Percentiles rank a stretch among this genome's conserved stretches.
These are phyloP conservation scores for Trachelus tabidus DNA, from an alignment of 2,888 invertebrate species.

Conservation along the genomic window DNA sequence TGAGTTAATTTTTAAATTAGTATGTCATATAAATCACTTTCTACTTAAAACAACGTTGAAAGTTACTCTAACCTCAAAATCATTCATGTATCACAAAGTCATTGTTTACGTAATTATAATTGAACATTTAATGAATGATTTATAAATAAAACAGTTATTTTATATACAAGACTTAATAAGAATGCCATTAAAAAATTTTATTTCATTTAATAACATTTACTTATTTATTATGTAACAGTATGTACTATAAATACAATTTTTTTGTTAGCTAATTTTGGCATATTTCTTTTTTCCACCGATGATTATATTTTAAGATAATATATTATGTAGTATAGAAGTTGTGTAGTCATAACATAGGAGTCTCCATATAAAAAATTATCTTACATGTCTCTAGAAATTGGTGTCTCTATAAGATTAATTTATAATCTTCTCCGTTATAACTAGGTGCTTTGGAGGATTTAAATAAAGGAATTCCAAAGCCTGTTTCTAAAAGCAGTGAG, in stretches of 20 bases:
- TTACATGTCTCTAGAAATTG: background rate
- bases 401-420: conserved; percentile 20
- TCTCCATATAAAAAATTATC: conserved; percentile 9
- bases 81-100: conserved; percentile 7
- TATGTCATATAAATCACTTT: conserved; percentile 51
- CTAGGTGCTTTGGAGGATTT: conserved; percentile 77
- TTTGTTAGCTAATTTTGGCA: background rate
- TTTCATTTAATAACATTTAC: conserved; percentile 8
- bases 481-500: conserved; percentile 29
- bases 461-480: conserved; percentile 55
- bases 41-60: conserved; percentile 42
- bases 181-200: background rate
- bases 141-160: background rate
- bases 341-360: background rate
- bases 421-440: conserved; percentile 20
- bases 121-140: conserved; percentile 5
- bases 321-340: background rate
- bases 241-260: background rate
- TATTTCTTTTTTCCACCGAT: background rate
- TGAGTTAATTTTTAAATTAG: conserved; percentile 65
- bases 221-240: background rate
- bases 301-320: background rate
- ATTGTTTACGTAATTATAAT: background rate
- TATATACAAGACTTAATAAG: background rate
- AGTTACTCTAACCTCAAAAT: conserved; percentile 47